These are phyloP conservation scores for Ifrita kowaldi DNA, from an alignment of 2,113 vertebrate genomes.

Conservation along the genomic window DNA sequence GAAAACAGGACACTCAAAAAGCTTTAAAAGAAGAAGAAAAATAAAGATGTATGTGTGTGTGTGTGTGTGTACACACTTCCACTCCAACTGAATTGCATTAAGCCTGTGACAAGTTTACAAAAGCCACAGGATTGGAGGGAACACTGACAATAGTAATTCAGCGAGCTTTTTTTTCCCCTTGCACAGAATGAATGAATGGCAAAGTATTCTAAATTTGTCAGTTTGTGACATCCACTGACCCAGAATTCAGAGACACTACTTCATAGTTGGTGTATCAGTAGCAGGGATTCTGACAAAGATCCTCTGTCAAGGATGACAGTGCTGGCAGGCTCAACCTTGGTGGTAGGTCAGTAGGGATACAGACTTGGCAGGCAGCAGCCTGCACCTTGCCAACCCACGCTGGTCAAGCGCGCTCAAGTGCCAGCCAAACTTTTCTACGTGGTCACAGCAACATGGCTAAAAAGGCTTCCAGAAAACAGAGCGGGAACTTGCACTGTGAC, in stretches of 20 bases:
- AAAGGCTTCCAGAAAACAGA: constrained; percentile 1
- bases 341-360: constrained; percentile 43
- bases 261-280: constrained; percentile 54
- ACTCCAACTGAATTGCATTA: background rate
- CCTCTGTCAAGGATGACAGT: constrained; percentile 58
- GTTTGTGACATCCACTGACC: constrained; percentile 62
- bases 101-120: constrained; percentile 39
- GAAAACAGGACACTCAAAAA: background rate
- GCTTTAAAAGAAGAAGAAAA: background rate
- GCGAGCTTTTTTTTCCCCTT: background rate
- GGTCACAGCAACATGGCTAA: background rate
- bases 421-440: constrained; percentile 21
- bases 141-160: constrained; percentile 38
- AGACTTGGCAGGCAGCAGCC: constrained; percentile 1
- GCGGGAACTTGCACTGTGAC: background rate
- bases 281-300: constrained; percentile 58
- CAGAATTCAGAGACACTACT: constrained; percentile 68
- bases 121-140: constrained; percentile 32
- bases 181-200: constrained; percentile 39
- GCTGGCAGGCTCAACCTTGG: constrained; percentile 43
- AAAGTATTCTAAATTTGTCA: constrained; percentile 64
- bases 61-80: background rate
- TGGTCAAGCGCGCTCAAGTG: background rate
- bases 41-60: background rate
- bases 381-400: constrained; percentile 34